Percentiles rank a stretch among this genome's conserved stretches.
phyloP scores from a whole-genome alignment of 2,113 vertebrate genomes.

The Hippocampus mohnikei region DNA sequence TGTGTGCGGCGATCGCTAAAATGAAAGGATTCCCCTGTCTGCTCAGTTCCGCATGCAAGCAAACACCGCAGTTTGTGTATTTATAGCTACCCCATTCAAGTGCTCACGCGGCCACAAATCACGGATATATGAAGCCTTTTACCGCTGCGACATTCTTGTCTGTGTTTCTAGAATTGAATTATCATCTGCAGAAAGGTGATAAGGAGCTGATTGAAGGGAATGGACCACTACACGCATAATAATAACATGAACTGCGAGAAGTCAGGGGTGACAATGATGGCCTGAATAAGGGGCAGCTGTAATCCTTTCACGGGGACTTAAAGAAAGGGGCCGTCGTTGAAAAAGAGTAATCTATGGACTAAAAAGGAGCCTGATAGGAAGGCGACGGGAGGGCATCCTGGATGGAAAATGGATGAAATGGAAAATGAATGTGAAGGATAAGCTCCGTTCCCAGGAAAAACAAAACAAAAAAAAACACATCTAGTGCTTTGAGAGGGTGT shows the following conservation, averaged over 20 bases:
- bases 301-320: conserved; percentile 22
- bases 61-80: not conserved
- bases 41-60: not conserved
- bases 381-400: not conserved
- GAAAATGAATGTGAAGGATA: conserved; percentile 18
- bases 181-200: conserved; percentile 44
- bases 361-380: conserved; percentile 11
- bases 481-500: conserved; percentile 10
- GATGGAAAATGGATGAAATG: conserved; percentile 17
- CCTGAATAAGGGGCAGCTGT: conserved; percentile 24
- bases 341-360: not conserved
- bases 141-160: conserved; percentile 3
- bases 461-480: conserved; percentile 10
- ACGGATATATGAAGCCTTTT: conserved; percentile 12
- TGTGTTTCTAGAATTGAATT: conserved; percentile 50
- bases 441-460: conserved; percentile 35
- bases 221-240: conserved; percentile 35
- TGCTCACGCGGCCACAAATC: conserved; percentile 6
- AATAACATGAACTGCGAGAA: conserved; percentile 31
- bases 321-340: conserved; percentile 5
- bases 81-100: not conserved
- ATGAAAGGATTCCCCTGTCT: conserved; percentile 6
- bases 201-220: conserved; percentile 40
- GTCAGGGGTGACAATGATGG: conserved; percentile 33
- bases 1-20: not conserved